Evolutionary conservation across 2,888 invertebrate genomes (phyloP).

Genomic region (Aethes cnicana): DNA sequence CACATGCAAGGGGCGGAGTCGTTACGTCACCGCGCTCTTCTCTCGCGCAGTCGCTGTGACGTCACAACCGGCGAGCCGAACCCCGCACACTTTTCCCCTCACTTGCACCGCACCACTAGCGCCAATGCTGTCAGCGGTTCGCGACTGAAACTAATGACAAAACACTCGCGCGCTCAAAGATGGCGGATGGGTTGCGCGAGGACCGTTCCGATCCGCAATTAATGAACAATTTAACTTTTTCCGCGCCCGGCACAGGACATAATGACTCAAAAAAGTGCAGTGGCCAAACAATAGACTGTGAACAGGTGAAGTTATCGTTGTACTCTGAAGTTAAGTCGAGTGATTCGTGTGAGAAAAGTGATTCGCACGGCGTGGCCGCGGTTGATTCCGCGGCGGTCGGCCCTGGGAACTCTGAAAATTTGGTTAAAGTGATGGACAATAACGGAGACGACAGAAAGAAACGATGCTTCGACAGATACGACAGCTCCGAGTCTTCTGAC

Average conservation of each 20-base stretch:
- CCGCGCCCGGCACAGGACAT: slow-evolving; percentile 74
- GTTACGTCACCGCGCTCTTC: slow-evolving; percentile 77
- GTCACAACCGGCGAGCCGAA: slow-evolving; percentile 62
- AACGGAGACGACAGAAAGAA: slow-evolving; percentile 87
- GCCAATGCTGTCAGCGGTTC: slow-evolving; percentile 62
- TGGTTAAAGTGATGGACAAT: slow-evolving; percentile 56
- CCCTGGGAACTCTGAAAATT: slow-evolving; percentile 65
- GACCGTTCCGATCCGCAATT: slow-evolving; percentile 83
- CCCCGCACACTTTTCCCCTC: slow-evolving; percentile 49
- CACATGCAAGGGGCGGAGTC: slow-evolving; percentile 81
- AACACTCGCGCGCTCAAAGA: slow-evolving; percentile 88
- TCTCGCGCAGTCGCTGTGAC: slow-evolving; percentile 80
- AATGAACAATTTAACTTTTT: slow-evolving; percentile 81
- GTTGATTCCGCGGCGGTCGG: slow-evolving; percentile 57
- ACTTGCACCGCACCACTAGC: slow-evolving; percentile 61
- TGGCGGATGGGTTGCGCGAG: slow-evolving; percentile 90
- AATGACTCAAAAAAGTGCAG: slow-evolving; percentile 82
- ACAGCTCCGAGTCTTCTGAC: slow-evolving; percentile 96
- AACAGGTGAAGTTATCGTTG: slow-evolving; percentile 73
- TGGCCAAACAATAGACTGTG: slow-evolving; percentile 68
- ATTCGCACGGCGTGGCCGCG: slow-evolving; percentile 74
- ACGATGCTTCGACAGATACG: slow-evolving; percentile 94
- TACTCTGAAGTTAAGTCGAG: slow-evolving; percentile 77
- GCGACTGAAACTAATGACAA: slow-evolving; percentile 68
- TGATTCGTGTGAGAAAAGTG: slow-evolving; percentile 81